Base-by-base conservation (phyloP, 2,113 vertebrate genomes). In the Prionailurus viverrinus region DNA sequence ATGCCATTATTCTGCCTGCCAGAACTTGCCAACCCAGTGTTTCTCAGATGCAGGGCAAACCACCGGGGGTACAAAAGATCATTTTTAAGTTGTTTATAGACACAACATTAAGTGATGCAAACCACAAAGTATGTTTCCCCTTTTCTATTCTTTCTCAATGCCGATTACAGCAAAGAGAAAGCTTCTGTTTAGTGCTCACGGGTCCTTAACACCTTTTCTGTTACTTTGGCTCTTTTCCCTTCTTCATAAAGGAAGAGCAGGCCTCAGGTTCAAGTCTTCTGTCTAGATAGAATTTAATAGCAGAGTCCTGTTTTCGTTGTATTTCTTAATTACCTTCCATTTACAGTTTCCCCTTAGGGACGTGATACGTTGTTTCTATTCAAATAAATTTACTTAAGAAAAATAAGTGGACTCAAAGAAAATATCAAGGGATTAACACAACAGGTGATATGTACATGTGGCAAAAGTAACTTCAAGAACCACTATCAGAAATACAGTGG, bases 381-480 rank as follows among this genome's bases (percentile, higher is more conserved):
- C 58, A 91, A 96, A 94, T 97, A 61, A 80, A 93, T 79, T 89
- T 69, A 76, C 58, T 74, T 71, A 87, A 61, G 61, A 66, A 95
- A 89, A 84, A n/a, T 25, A 96, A 63, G 31, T 55, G 19, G 36
- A 92, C 69, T 94, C 63, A 53, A 41, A 73, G 68, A 90, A 87
- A 82, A 93, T 68, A 48, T 25, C 45, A 36, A 71, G 61, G 68
- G 27, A 25, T 58, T 71, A 79, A 92, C 27, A 78, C 33, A 45
- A 69, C 11, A 79, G 39, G 51, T 66, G 33, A 92, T 51, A 23
- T 21, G 18, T 33, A 39, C 53, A 68, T 36, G 36, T 45, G 25
- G 45, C 79, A 90, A 80, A 96, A 65, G n/a, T 69, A 73, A 92
- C 19, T 36, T 76, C 21, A 85, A 81, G 9, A 71, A 53, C 33